phyloP scores from a whole-genome alignment of 1,140 invertebrate genomes.

The Leucophenga varia region DNA sequence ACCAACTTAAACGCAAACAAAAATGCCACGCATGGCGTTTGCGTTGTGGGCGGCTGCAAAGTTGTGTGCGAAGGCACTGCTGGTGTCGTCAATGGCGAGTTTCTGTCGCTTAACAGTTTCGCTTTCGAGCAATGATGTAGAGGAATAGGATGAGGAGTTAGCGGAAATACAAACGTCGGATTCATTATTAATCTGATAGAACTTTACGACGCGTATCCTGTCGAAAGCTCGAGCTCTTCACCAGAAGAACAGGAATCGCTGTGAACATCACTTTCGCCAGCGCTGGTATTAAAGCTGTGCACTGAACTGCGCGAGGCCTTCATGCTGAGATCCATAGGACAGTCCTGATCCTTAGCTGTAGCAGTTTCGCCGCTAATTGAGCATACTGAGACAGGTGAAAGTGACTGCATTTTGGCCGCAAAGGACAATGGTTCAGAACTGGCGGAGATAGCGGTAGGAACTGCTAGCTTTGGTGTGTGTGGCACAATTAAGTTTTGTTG shows the following conservation, averaged over 20 bases:
- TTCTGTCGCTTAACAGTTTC: slow-evolving; percentile 42
- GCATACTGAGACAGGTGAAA: slow-evolving; percentile 49
- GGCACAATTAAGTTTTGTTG: neutral
- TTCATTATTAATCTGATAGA: slow-evolving; percentile 40
- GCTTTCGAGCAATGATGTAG: slow-evolving; percentile 3
- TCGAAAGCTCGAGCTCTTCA: slow-evolving; percentile 27
- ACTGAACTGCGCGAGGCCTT: slow-evolving; percentile 59
- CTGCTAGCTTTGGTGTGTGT: slow-evolving; percentile 4
- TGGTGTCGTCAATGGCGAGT: slow-evolving; percentile 18
- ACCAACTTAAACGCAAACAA: slow-evolving; percentile 43
- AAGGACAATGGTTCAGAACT: slow-evolving; percentile 37
- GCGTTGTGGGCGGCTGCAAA: slow-evolving; percentile 38
- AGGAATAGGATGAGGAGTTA: slow-evolving; percentile 10
- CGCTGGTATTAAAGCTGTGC: slow-evolving; percentile 34
- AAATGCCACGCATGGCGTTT: slow-evolving; percentile 45
- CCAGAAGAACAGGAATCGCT: too few species aligned
- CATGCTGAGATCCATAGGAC: slow-evolving; percentile 78
- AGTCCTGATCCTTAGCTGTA: slow-evolving; percentile 60
- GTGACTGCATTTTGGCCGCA: slow-evolving; percentile 48
- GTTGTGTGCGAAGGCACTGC: slow-evolving; percentile 15
- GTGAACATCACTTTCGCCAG: slow-evolving; percentile 15
- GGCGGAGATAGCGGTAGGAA: slow-evolving; percentile 9
- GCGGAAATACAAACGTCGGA: slow-evolving; percentile 23
- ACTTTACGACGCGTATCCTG: slow-evolving; percentile 36
- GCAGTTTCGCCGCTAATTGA: slow-evolving; percentile 42